These are phyloP conservation scores for Marcusenius ussheri DNA, from an alignment of 2,113 vertebrate genomes.

Conservation along the genomic window DNA sequence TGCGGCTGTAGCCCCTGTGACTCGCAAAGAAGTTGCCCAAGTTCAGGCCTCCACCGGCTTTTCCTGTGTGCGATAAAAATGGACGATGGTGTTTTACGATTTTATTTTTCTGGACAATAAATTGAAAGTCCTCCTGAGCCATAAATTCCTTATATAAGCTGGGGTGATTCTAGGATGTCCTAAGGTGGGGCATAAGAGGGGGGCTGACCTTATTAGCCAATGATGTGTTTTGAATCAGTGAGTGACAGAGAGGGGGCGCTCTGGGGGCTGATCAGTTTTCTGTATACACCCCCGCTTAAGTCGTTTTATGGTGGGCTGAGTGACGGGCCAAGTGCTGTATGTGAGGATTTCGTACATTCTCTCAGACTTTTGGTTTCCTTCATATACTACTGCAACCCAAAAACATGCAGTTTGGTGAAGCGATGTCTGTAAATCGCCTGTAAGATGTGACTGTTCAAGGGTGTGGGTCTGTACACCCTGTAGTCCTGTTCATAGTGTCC, in stretches of 20 bases:
- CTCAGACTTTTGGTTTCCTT: background rate
- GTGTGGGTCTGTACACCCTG: background rate
- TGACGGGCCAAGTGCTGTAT: background rate
- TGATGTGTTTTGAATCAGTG: background rate
- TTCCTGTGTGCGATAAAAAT: slow-evolving; percentile 60
- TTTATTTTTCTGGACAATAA: background rate
- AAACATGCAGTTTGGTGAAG: background rate
- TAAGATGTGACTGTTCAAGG: background rate
- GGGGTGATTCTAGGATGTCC: background rate
- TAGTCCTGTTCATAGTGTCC: background rate
- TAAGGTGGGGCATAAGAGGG: background rate
- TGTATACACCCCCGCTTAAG: background rate
- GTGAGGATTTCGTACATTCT: background rate
- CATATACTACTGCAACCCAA: background rate
- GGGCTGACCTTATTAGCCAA: background rate
- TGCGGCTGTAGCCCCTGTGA: slow-evolving; percentile 83
- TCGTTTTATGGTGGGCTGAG: background rate
- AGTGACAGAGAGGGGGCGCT: background rate
- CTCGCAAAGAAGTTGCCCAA: slow-evolving; percentile 91
- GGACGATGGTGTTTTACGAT: background rate
- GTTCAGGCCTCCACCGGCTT: slow-evolving; percentile 75
- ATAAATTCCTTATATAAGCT: background rate
- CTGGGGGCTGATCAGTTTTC: background rate
- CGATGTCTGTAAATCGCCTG: background rate
- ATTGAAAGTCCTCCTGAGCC: background rate